Conservation (phyloP, 2,888 invertebrate genomes). For the Tipula unca region DNA sequence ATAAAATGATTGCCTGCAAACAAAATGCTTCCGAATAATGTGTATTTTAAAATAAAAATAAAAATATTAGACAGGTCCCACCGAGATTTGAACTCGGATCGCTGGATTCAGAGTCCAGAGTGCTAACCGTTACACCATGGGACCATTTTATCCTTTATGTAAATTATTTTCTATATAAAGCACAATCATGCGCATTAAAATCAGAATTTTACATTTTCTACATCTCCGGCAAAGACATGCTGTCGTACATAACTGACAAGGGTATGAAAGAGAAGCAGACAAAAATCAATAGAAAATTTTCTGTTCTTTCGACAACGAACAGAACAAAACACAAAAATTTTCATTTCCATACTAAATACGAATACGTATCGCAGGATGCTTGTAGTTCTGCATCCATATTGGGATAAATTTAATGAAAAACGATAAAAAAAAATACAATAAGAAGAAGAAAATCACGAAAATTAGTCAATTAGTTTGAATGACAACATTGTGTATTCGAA, state of each 20-base stretch:
- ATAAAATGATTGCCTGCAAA: neutral
- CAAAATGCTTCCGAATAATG: neutral
- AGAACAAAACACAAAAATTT: neutral
- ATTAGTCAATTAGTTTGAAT: slow-evolving; percentile 8
- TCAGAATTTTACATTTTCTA: neutral
- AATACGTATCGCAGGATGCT: neutral
- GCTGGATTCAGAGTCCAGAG: slow-evolving; percentile 22
- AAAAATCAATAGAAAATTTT: neutral
- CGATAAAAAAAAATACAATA: neutral
- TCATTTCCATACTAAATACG: neutral
- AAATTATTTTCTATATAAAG: neutral
- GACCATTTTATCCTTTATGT: neutral
- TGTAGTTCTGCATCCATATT: neutral
- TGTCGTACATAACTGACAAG: neutral
- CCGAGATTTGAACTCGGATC: slow-evolving; percentile 22
- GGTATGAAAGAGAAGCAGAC: neutral
- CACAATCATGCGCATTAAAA: slow-evolving; percentile 1
- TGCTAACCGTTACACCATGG: slow-evolving; percentile 22
- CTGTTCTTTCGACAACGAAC: neutral
- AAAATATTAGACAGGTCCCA: slow-evolving; percentile 1
- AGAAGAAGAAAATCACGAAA: neutral
- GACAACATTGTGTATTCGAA: neutral
- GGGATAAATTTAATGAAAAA: neutral
- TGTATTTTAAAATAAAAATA: neutral
- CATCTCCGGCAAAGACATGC: neutral